Evolutionary conservation across 2,113 vertebrate species (phyloP).

Genomic region (Delphinapterus leucas): DNA sequence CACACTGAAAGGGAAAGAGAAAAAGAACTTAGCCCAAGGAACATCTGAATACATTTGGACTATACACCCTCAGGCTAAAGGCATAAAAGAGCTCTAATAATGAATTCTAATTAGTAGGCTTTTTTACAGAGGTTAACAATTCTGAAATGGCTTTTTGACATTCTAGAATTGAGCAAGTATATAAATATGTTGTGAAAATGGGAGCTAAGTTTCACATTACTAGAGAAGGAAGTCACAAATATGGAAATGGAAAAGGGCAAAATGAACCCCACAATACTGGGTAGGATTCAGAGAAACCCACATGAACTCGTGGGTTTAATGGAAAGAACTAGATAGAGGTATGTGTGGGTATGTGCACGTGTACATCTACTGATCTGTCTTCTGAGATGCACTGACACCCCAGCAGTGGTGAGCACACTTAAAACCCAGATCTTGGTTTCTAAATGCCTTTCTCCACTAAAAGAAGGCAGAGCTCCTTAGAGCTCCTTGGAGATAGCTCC

Average conservation of each 20-base stretch:
- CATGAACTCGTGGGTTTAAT: fast-evolving
- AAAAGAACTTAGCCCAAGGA: not conserved
- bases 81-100: not conserved
- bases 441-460: not conserved
- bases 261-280: not conserved
- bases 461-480: not conserved
- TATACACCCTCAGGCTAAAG: not conserved
- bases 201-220: not conserved
- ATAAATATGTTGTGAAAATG: not conserved
- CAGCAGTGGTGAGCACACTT: not conserved
- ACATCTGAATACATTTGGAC: not conserved
- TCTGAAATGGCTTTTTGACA: not conserved
- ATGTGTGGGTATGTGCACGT: fast-evolving
- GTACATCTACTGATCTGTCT: fast-evolving
- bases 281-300: not conserved
- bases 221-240: not conserved
- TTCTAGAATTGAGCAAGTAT: not conserved
- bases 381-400: not conserved
- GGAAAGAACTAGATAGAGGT: not conserved
- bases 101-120: not conserved
- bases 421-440: not conserved
- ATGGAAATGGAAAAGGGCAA: fast-evolving
- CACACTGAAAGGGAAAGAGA: not conserved
- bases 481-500: not conserved
- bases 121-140: not conserved